phyloP scores from a whole-genome alignment of 2,797 vertebrate genomes.

The Astyanax mexicanus region DNA sequence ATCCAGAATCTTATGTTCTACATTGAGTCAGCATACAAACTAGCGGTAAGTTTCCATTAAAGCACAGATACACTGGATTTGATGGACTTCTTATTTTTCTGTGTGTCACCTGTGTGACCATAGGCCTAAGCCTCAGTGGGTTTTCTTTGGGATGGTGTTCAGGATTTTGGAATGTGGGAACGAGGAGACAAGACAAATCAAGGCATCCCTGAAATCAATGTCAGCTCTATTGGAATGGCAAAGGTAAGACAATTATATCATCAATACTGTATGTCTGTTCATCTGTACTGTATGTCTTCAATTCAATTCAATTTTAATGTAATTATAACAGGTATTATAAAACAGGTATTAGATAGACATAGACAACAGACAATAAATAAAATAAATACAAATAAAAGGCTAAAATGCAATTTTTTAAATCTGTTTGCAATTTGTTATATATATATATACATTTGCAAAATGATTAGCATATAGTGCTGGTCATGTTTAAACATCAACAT shows the following conservation, averaged over 20 bases:
- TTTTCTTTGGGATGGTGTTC: constrained; percentile 13
- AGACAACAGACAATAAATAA: too few relatives aligned
- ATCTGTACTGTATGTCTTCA: too few relatives aligned
- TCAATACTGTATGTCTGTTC: neutral
- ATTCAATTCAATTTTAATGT: too few relatives aligned
- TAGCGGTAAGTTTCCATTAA: constrained; percentile 82
- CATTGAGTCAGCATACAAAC: constrained; percentile 97
- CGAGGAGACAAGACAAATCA: constrained; percentile 98
- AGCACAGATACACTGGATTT: neutral
- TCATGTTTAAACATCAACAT: too few relatives aligned
- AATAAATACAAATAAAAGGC: too few relatives aligned
- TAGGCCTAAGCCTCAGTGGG: neutral
- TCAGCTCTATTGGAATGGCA: constrained; percentile 95
- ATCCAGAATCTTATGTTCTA: constrained; percentile 98
- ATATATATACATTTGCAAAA: too few relatives aligned
- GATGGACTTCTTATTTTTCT: neutral
- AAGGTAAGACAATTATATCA: constrained; percentile 80
- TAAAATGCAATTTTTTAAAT: too few relatives aligned
- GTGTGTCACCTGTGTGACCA: neutral
- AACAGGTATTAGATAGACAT: too few relatives aligned
- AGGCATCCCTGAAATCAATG: constrained; percentile 95
- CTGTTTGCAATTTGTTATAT: too few relatives aligned
- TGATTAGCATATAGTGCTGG: too few relatives aligned
- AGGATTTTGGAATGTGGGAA: constrained; percentile 99
- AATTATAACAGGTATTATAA: too few relatives aligned